Conservation (phyloP, 1,140 invertebrate species). For the Cydia amplana region DNA sequence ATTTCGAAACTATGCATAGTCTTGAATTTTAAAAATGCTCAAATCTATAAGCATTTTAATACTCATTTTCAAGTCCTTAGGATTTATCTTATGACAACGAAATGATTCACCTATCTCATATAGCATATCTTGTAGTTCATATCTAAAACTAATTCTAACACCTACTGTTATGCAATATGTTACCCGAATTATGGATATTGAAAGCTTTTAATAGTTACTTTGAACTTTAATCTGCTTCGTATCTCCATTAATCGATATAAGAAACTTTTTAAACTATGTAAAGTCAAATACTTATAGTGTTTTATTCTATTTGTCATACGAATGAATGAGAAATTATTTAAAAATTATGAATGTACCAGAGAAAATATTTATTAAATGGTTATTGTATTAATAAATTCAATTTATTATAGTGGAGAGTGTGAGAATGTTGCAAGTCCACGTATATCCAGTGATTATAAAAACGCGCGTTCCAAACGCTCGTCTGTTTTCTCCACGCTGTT, state of each 20-base stretch:
- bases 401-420: constrained; percentile 14
- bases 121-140: constrained; percentile 35
- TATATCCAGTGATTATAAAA: background rate
- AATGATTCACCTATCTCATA: constrained; percentile 41
- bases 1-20: constrained; percentile 34
- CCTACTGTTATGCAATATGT: constrained; percentile 22
- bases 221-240: constrained; percentile 8
- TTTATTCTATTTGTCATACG: constrained; percentile 7
- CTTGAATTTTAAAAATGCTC: constrained; percentile 44
- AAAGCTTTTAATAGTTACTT: constrained; percentile 19
- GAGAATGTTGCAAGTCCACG: constrained; percentile 15
- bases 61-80: constrained; percentile 44
- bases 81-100: constrained; percentile 49
- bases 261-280: constrained; percentile 2
- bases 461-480: constrained; percentile 22
- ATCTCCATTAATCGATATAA: constrained; percentile 1
- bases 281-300: background rate
- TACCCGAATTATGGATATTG: constrained; percentile 28
- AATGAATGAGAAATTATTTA: background rate
- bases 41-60: constrained; percentile 43
- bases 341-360: background rate
- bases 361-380: constrained; percentile 27
- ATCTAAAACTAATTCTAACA: constrained; percentile 25
- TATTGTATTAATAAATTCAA: constrained; percentile 7
- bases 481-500: constrained; percentile 7